Evolutionary conservation across 2,888 invertebrate species (phyloP).

Genomic region (Cheiracanthium punctorium): DNA sequence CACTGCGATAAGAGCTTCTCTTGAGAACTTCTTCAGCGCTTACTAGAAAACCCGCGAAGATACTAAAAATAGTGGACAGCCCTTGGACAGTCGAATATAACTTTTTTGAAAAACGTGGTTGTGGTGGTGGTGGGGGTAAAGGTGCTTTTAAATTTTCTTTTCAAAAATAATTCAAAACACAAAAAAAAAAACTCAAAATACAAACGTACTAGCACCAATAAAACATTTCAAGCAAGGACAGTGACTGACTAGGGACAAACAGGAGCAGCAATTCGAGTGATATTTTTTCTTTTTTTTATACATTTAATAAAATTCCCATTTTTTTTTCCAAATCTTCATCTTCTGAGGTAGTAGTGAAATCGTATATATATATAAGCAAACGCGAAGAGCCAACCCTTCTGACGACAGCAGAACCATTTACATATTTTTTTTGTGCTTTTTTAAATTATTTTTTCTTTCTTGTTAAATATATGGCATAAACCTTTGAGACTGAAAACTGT

Average conservation of each 20-base stretch:
- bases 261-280: slow-evolving; percentile 56
- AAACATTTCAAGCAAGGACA: slow-evolving; percentile 53
- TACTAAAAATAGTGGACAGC: neutral
- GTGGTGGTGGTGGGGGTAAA: neutral
- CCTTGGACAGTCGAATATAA: neutral
- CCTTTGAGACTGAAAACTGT: slow-evolving; percentile 54
- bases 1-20: too few species aligned
- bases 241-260: slow-evolving; percentile 68
- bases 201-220: slow-evolving; percentile 64
- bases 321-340: slow-evolving; percentile 47
- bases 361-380: slow-evolving; percentile 59
- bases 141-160: too few species aligned
- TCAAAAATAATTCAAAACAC: neutral
- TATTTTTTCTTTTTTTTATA: slow-evolving; percentile 3
- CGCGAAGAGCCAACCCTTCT: slow-evolving; percentile 52
- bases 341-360: slow-evolving; percentile 64
- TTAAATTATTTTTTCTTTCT: too few species aligned
- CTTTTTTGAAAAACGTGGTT: neutral
- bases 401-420: slow-evolving; percentile 41
- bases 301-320: slow-evolving; percentile 60
- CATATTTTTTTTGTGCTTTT: slow-evolving; percentile 58
- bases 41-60: too few species aligned
- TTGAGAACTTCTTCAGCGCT: too few species aligned
- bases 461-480: slow-evolving; percentile 58
- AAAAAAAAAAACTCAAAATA: slow-evolving; percentile 6